Base-by-base conservation (phyloP, 2,888 invertebrate genomes). In the Aspidiotus destructor region DNA sequence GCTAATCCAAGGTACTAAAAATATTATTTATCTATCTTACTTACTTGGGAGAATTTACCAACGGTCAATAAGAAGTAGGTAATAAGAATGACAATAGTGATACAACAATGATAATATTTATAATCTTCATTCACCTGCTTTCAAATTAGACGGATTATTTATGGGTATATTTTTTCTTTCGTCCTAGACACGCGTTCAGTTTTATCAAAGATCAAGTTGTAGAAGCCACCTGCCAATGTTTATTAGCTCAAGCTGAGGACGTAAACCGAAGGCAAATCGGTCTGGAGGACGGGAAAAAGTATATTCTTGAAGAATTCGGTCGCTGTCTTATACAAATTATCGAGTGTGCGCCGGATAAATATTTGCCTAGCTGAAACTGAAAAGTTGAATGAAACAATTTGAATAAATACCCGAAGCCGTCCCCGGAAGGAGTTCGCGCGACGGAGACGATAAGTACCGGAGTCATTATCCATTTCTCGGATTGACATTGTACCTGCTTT, bases 181-280 rank as follows among this genome's bases (percentile, higher is more conserved):
- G 5, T 3, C 28, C 5, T 70, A 74, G 74, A 54, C 73, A 73
- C 70, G 73, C 94, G 11, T 92, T 92, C 79, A 91, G 88, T 75
- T 93, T 92, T 78, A 88, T 98, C 78, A 96, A 95, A 1, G 84
- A 87, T 63, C 95, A 95, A 76, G 95, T 98, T 54, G 89, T 97
- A 15, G 95, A 96, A 77, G 97, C 97, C 63, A 95, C 96, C 11
- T 91, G 93, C 75, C 89, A 93, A 76, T 97, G 98, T 78, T 82
- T 99, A 77, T 80, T 98, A 75, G 94, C 97, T n/a, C 90, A 94
- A 75, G 92, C 92, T 7, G 89, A 88, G 74, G 89, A 89, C 76
- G 85, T 86, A 60, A 88, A 87, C 74, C 81, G 82, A 61, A 80
- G 82, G 63, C 82, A 83, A 77, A 78, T 82, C 72, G 82, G 83